Evolutionary conservation across 2,797 vertebrate genomes (phyloP).

Genomic region (Avahi laniger): DNA sequence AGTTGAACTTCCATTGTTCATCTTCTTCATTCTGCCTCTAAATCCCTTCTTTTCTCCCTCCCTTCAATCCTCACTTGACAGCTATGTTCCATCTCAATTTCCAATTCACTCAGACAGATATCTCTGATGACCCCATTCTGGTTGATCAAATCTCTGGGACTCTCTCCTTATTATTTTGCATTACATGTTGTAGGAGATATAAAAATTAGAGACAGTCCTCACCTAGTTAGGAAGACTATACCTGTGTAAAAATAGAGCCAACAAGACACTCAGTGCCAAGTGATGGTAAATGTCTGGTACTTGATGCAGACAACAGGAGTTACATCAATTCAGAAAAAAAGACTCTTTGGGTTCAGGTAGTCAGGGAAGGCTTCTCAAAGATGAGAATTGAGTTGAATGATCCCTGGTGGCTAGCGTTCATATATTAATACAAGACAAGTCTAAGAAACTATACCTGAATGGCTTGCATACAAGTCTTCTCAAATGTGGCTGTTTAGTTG

Average conservation of each 20-base stretch:
- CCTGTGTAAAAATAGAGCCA: slow-evolving; percentile 18
- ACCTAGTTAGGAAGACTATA: background rate
- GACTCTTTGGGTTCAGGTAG: background rate
- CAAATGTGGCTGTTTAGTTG: background rate
- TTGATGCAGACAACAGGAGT: background rate
- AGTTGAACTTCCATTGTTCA: background rate
- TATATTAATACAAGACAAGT: background rate
- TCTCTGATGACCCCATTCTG: background rate
- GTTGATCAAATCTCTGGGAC: background rate
- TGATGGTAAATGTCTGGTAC: background rate
- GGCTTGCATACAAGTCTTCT: background rate
- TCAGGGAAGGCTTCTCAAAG: background rate
- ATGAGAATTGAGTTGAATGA: background rate
- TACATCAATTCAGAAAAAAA: background rate
- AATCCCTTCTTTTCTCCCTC: background rate
- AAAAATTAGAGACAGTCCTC: background rate
- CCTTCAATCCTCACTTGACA: background rate
- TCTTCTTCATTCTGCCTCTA: background rate
- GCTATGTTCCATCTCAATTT: background rate
- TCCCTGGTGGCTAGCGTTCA: background rate
- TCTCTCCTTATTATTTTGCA: background rate
- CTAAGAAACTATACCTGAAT: background rate
- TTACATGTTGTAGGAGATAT: background rate
- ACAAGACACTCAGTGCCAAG: background rate
- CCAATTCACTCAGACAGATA: background rate